Percentiles rank a stretch among this genome's conserved stretches.
Conservation (phyloP, 2,888 invertebrate species). For the Agapetus fuscipes region DNA sequence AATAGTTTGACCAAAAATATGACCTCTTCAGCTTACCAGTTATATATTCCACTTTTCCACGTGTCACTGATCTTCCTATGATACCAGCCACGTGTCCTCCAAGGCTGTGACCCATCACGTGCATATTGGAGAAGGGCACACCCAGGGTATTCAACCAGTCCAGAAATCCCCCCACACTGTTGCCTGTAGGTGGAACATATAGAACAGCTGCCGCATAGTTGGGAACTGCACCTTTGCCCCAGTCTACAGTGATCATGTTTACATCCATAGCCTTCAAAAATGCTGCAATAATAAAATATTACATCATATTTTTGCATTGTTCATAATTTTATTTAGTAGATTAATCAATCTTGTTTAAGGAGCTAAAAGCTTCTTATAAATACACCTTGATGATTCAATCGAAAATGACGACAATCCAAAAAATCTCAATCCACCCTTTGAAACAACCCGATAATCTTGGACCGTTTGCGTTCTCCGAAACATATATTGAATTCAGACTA, state of each 20-base stretch:
- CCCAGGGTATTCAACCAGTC: constrained; percentile 28
- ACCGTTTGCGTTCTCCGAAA: too few species aligned
- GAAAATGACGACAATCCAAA: too few species aligned
- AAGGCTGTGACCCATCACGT: constrained; percentile 38
- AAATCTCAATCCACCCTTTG: too few species aligned
- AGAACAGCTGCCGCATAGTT: constrained; percentile 31
- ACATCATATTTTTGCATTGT: too few species aligned
- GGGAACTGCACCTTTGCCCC: constrained; percentile 31
- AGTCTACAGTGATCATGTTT: constrained; percentile 39
- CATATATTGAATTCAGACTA: too few species aligned
- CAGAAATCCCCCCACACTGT: constrained; percentile 29
- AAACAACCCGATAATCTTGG: too few species aligned
- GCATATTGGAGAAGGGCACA: constrained; percentile 28
- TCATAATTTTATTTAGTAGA: too few species aligned
- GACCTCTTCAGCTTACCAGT: too few species aligned
- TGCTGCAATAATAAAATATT: constrained; percentile 4
- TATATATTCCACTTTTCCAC: constrained; percentile 29
- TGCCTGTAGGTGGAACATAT: constrained; percentile 28
- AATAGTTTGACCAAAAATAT: too few species aligned
- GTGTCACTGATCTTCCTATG: constrained; percentile 29
- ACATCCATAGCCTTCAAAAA: constrained; percentile 24
- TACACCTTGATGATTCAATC: too few species aligned
- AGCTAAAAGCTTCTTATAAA: too few species aligned
- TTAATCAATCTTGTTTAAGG: too few species aligned
- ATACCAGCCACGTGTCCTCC: constrained; percentile 37